Conservation (phyloP, 2,888 invertebrate genomes). For the Platypus cylindrus region DNA sequence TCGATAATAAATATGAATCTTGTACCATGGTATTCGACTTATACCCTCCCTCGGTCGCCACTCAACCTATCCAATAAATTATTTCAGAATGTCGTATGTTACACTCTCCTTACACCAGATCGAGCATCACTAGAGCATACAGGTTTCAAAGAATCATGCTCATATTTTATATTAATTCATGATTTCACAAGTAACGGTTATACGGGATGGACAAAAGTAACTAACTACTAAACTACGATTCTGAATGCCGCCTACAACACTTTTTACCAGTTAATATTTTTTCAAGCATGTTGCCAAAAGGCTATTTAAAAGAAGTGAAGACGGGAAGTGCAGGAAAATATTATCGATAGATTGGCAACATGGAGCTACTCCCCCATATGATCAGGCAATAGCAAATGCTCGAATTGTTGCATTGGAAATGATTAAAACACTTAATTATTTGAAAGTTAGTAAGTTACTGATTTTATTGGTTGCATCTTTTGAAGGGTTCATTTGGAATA, state of each 20-base stretch:
- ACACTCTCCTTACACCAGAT: slow-evolving; percentile 10
- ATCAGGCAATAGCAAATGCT: slow-evolving; percentile 44
- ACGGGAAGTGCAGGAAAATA: slow-evolving; percentile 32
- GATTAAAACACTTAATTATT: slow-evolving; percentile 31
- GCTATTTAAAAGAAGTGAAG: slow-evolving; percentile 4
- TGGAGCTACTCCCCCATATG: slow-evolving; percentile 41
- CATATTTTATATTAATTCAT: slow-evolving; percentile 31
- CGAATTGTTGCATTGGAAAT: slow-evolving; percentile 43
- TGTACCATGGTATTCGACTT: no score
- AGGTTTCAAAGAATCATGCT: slow-evolving; percentile 22
- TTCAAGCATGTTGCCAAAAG: slow-evolving; percentile 20
- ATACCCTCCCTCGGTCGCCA: neutral
- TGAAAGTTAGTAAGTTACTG: slow-evolving; percentile 27
- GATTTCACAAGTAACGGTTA: slow-evolving; percentile 36
- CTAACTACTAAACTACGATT: slow-evolving; percentile 1
- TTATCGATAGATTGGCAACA: slow-evolving; percentile 41
- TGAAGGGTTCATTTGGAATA: slow-evolving; percentile 12
- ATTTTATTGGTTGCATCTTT: slow-evolving; percentile 3
- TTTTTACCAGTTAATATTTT: neutral
- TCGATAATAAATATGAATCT: no score
- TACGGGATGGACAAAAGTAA: slow-evolving; percentile 35
- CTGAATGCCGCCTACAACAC: no score
- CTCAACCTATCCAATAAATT: neutral
- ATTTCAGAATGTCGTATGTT: slow-evolving; percentile 8
- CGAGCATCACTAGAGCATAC: slow-evolving; percentile 21